Evolutionary conservation across 2,797 vertebrate species (phyloP).

Genomic region (Coregonus sp.): DNA sequence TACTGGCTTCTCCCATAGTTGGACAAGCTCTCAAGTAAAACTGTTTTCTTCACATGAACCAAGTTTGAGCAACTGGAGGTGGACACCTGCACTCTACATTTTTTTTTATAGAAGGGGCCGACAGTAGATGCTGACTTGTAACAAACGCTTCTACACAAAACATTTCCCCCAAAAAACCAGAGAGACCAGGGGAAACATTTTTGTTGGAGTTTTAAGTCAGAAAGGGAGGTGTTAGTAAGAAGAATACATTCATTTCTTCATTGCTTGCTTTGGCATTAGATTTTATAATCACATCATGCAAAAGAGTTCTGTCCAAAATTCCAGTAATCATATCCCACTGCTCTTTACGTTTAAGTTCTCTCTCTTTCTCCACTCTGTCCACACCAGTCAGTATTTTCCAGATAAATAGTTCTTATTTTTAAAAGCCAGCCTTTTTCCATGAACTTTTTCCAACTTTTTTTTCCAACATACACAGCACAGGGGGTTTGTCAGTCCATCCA

Average conservation of each 20-base stretch:
- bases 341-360: conserved; percentile 23
- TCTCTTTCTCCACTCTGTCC: conserved; percentile 23
- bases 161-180: not conserved
- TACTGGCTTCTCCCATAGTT: not conserved
- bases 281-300: conserved; percentile 32
- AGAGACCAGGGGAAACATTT: not conserved
- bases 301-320: conserved; percentile 46
- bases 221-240: conserved; percentile 11
- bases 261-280: conserved; percentile 37
- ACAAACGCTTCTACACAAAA: not conserved
- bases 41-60: not conserved
- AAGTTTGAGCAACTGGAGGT: not conserved
- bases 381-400: conserved; percentile 24
- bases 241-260: conserved; percentile 19
- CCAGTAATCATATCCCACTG: conserved; percentile 49
- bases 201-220: not conserved
- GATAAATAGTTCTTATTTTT: conserved; percentile 11
- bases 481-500: not conserved
- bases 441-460: conserved; percentile 14
- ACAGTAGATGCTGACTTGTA: not conserved
- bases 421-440: conserved; percentile 28
- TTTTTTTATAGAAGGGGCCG: not conserved
- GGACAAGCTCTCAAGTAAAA: not conserved
- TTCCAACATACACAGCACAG: conserved; percentile 18
- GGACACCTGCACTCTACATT: not conserved